These are phyloP conservation scores for Stigmatopora nigra DNA, from an alignment of 2,113 vertebrate genomes.

Conservation along the genomic window DNA sequence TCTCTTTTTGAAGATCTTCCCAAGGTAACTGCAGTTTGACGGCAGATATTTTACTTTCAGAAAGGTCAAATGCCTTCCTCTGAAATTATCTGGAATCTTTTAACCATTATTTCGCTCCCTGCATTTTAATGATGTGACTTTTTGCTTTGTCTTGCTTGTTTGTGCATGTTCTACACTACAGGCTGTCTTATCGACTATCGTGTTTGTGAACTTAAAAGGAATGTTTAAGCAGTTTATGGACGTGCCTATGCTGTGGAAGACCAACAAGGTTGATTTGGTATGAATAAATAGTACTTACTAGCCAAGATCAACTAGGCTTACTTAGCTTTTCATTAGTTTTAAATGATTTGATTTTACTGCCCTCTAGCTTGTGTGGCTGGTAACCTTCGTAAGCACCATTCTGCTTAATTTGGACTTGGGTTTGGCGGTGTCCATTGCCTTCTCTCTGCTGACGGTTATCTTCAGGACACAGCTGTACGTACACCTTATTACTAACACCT, in stretches of 20 bases:
- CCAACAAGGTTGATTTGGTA: constrained; percentile 81
- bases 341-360: constrained; percentile 20
- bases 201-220: constrained; percentile 87
- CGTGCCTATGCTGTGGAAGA: constrained; percentile 74
- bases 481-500: constrained; percentile 5
- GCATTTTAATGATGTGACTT: neutral
- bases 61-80: neutral
- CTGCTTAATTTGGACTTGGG: constrained; percentile 84
- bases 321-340: neutral
- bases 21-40: constrained; percentile 72
- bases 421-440: constrained; percentile 75
- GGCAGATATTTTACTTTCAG: neutral
- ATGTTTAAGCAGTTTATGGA: constrained; percentile 84
- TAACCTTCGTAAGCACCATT: constrained; percentile 79
- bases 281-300: constrained; percentile 4
- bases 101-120: neutral
- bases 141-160: too few relatives aligned
- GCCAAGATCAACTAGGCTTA: neutral
- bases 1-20: constrained; percentile 83
- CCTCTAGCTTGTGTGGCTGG: constrained; percentile 80
- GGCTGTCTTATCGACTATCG: constrained; percentile 82
- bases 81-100: constrained; percentile 1
- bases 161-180: constrained; percentile 61
- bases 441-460: constrained; percentile 84
- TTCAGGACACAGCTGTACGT: constrained; percentile 87